Evolutionary conservation across 2,888 invertebrate genomes (phyloP), one percentile per base, ranked within the genome.

Genomic region (Incurvaria masculella): DNA sequence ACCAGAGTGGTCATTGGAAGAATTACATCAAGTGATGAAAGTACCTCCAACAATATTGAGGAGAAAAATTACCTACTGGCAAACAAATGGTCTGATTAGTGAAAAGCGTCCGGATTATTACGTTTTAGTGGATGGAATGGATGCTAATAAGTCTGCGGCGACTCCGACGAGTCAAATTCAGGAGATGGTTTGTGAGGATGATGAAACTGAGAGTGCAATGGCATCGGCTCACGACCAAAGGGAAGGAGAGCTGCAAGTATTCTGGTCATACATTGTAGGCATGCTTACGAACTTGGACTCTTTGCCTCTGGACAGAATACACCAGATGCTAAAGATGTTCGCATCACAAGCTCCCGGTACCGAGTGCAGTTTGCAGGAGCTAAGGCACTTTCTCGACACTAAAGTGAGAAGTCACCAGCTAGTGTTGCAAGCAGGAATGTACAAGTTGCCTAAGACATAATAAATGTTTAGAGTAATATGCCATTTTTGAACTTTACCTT

Each of bases 221-320:
- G 94, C 94, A 2, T 95, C 95, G 18, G 90, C 94, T 1, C 92
- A 94, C 65, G 94, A 95, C 64, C 96, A 96, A 66, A 81, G 94
- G 50, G 95, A 96, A 70, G 94, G 94, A 58, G 96, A 97, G 66
- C 75, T 96, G 49, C 95, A 95, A 81, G 87, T 87, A 44, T 95
- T 96, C 68, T 97, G 97, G 97, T 93, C 95, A 0, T 97, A 97
- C 62, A 95, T 97, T 58, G 91, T 94, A 42, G 97, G 96, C 17
- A 97, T 97, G 97, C 72, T 97, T 49, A 95, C 95, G 11, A 97
- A 97, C 76, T 76, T 97, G 54, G 95, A 96, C 60, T 91, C 91
- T 0, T 79, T 97, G 63, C 91, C 95, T 0, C 73, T 97, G 54
- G 96, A 97, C 57, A 80, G 96, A 47, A 97, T 97, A 58, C 94